Conservation (phyloP, 2,113 vertebrate species). For the Otus sunia region DNA sequence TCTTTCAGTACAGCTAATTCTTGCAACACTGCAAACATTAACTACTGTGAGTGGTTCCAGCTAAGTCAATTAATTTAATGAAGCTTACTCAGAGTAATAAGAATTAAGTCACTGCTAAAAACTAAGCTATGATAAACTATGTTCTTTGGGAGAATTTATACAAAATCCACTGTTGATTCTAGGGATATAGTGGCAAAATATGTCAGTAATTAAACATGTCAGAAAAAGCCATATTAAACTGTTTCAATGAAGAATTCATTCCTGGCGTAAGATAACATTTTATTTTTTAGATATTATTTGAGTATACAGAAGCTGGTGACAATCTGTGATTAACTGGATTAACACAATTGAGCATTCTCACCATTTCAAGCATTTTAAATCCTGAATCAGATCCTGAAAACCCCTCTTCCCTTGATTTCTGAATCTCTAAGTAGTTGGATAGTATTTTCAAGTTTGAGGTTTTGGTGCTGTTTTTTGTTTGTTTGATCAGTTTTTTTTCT, state of each 20-base stretch:
- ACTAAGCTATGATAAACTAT: background rate
- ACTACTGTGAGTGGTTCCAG: background rate
- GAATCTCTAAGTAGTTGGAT: background rate
- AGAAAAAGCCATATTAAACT: background rate
- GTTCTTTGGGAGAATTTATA: background rate
- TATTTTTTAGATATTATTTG: background rate
- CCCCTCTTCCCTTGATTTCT: background rate
- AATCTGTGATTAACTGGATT: background rate
- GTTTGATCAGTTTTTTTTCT: background rate
- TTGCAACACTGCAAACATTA: background rate
- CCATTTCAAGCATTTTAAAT: background rate
- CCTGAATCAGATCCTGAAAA: background rate
- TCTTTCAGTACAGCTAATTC: background rate
- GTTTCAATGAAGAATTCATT: background rate
- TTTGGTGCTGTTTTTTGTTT: background rate
- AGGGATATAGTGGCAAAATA: background rate
- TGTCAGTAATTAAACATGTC: background rate
- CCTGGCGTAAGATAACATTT: background rate
- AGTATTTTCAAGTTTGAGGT: background rate
- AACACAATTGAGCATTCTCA: background rate
- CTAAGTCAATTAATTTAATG: background rate
- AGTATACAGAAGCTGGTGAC: background rate
- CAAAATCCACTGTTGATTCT: background rate
- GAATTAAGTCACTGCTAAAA: background rate
- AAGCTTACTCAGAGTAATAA: background rate